These are phyloP conservation scores for Montifringilla adamsi DNA, from an alignment of 2,113 vertebrate genomes.

Conservation along the genomic window DNA sequence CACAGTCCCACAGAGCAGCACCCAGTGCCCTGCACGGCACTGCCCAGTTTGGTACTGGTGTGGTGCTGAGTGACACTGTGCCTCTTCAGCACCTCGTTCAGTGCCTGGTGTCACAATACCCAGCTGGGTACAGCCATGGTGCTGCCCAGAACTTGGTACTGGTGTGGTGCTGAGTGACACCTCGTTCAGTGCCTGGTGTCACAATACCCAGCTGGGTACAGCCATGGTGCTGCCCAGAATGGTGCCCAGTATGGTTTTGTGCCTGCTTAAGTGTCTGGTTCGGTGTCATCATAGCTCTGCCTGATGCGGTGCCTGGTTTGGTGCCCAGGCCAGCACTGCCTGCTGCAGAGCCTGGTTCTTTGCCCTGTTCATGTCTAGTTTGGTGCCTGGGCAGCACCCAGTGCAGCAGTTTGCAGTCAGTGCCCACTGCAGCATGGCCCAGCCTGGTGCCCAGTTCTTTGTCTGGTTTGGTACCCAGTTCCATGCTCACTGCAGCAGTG, in stretches of 20 bases:
- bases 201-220: too few species aligned
- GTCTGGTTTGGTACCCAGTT: background rate
- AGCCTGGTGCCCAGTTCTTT: background rate
- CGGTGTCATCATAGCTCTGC: background rate
- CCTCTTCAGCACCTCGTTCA: background rate
- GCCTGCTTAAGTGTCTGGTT: background rate
- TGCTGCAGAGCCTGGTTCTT: background rate
- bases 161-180: too few species aligned
- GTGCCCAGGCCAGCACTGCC: background rate
- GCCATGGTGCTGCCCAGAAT: background rate
- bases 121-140: accelerated
- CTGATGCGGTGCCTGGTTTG: background rate
- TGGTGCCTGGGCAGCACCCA: background rate
- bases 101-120: background rate
- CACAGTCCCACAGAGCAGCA: background rate
- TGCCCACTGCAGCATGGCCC: accelerated
- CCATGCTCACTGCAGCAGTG: background rate
- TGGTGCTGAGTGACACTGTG: too few species aligned
- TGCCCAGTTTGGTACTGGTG: background rate
- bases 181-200: background rate
- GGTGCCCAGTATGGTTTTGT: background rate
- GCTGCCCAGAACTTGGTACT: background rate
- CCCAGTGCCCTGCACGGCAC: accelerated
- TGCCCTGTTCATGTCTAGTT: background rate
- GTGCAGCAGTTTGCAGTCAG: background rate